A percentile compares a stretch with the other conserved stretches of the same genome.
Conservation (phyloP, 1,140 invertebrate species). For the Limonius californicus region DNA sequence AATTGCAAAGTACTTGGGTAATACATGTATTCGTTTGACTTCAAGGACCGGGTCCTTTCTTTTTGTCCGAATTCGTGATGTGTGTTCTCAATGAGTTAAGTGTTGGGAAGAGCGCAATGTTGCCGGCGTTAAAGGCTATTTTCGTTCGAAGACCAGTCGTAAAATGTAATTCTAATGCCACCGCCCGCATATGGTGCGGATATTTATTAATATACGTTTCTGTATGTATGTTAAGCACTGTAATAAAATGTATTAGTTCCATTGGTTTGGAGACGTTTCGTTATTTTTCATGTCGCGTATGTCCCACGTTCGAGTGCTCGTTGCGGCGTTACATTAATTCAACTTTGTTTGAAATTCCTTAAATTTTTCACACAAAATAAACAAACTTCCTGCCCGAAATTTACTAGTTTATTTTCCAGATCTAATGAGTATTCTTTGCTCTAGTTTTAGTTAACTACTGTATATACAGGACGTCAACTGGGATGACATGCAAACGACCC, state of each 20-base stretch:
- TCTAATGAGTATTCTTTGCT: too few relatives aligned
- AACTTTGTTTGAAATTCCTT: background rate
- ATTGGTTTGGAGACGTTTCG: background rate
- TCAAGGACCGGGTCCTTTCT: background rate
- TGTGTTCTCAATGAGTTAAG: background rate
- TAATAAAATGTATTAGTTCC: background rate
- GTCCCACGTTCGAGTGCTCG: background rate
- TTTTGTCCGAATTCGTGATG: conserved; percentile 1
- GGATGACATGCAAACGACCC: too few relatives aligned
- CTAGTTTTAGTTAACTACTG: too few relatives aligned
- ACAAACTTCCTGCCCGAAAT: too few relatives aligned
- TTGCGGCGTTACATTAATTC: background rate
- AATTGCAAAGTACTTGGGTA: background rate
- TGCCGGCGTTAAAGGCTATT: background rate
- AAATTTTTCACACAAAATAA: background rate
- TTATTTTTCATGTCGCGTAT: too few relatives aligned
- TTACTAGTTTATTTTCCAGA: too few relatives aligned
- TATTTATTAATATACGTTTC: conserved; percentile 1
- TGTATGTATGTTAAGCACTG: background rate
- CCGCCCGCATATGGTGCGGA: background rate
- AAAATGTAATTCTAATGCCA: background rate
- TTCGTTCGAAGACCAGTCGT: background rate
- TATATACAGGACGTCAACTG: too few relatives aligned
- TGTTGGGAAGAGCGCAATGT: background rate
- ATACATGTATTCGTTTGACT: background rate